Conservation (phyloP, 2,797 vertebrate genomes). For the Ceyx erithaca region DNA sequence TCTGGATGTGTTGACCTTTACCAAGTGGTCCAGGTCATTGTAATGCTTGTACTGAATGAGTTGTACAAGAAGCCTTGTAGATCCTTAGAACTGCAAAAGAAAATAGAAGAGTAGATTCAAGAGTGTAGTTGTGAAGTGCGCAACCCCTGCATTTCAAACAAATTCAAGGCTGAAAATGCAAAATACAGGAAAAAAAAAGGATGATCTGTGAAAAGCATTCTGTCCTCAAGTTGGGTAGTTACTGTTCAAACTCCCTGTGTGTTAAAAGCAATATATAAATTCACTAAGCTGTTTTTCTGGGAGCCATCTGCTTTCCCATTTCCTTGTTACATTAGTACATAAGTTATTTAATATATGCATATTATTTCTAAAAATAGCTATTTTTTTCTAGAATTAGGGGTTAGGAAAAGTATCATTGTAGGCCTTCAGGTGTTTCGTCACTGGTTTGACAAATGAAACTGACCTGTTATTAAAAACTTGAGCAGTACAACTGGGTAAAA, state of each 20-base stretch:
- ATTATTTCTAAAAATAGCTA: neutral
- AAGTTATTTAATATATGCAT: neutral
- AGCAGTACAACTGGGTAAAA: neutral
- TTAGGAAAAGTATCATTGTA: neutral
- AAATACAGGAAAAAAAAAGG: neutral
- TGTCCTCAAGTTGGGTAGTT: neutral
- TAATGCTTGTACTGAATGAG: neutral
- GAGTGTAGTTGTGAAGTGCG: neutral
- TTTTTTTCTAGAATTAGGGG: neutral
- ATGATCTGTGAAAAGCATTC: neutral
- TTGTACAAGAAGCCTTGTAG: accelerated
- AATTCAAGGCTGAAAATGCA: neutral
- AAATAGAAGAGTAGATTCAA: neutral
- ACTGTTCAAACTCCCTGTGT: neutral
- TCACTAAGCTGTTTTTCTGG: neutral
- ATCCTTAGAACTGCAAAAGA: neutral
- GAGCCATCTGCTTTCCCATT: neutral
- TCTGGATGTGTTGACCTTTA: neutral
- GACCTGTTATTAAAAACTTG: neutral
- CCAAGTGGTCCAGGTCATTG: neutral
- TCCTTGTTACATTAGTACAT: neutral
- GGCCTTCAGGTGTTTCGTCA: neutral
- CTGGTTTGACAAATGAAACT: neutral
- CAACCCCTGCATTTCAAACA: neutral
- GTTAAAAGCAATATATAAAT: neutral